Evolutionary conservation across 2,797 vertebrate genomes (phyloP).

Genomic region (Peromyscus eremicus): DNA sequence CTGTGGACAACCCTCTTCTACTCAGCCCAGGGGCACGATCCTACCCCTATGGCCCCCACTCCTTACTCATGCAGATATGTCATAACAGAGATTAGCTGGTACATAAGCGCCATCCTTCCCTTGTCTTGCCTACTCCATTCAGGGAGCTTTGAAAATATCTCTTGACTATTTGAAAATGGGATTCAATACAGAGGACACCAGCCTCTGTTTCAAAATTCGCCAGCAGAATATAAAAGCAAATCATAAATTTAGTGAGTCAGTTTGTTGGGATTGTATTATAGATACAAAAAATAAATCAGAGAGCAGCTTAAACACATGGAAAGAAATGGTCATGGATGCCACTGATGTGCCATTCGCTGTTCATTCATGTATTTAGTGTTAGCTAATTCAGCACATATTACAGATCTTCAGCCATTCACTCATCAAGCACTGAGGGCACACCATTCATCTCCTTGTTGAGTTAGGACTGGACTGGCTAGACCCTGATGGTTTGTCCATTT

Average conservation of each 20-base stretch:
- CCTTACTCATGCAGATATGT: conserved; percentile 74
- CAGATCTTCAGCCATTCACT: neutral
- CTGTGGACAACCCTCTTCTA: conserved; percentile 55
- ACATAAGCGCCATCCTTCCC: conserved; percentile 13
- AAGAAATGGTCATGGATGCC: neutral
- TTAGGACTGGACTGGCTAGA: neutral
- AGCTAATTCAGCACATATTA: neutral
- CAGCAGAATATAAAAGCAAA: conserved; percentile 71
- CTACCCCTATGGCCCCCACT: neutral
- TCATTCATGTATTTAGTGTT: neutral
- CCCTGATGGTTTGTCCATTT: neutral
- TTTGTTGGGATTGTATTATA: conserved; percentile 51
- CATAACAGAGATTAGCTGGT: conserved; percentile 81
- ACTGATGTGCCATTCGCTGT: neutral
- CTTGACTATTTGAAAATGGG: conserved; percentile 59
- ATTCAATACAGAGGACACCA: neutral
- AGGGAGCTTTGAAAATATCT: conserved; percentile 47
- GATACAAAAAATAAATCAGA: conserved; percentile 61
- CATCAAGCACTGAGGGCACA: neutral
- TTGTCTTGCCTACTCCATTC: neutral
- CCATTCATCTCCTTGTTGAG: neutral
- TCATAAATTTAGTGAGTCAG: conserved; percentile 55
- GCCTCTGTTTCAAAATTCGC: conserved; percentile 64
- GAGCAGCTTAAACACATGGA: neutral
- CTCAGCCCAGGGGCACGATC: conserved; percentile 28